phyloP scores from a whole-genome alignment of 2,797 vertebrate genomes.

The Crypturellus tataupa region DNA sequence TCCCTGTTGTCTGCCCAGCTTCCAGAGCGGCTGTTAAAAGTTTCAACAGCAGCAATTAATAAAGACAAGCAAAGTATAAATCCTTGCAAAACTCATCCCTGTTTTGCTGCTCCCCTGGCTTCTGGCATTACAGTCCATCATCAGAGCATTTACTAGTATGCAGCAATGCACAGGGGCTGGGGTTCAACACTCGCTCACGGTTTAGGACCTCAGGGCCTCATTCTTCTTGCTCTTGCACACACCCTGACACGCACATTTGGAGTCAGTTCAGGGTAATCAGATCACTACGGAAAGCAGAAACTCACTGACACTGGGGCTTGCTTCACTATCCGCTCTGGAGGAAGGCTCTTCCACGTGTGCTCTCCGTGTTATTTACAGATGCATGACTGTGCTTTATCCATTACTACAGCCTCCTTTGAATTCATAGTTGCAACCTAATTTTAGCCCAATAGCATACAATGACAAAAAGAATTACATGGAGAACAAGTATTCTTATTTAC shows the following conservation, averaged over 20 bases:
- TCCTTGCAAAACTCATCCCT: not conserved
- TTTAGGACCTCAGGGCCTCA: not conserved
- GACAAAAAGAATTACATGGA: not conserved
- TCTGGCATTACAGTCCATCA: not conserved
- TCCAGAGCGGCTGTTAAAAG: conserved; percentile 19
- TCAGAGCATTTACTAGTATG: accelerated
- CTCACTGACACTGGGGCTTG: not conserved
- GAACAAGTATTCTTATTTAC: not conserved
- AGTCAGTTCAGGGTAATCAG: not conserved
- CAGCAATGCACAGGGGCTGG: not conserved
- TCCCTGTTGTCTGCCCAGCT: not conserved
- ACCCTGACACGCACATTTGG: not conserved
- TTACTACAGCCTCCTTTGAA: not conserved
- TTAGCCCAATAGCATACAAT: not conserved
- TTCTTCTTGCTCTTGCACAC: not conserved
- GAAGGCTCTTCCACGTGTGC: accelerated
- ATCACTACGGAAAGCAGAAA: not conserved
- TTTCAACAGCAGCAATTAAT: conserved; percentile 29
- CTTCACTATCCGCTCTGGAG: not conserved
- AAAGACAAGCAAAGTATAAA: conserved; percentile 39
- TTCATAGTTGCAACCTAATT: not conserved
- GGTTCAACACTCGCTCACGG: accelerated
- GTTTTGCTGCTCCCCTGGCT: not conserved
- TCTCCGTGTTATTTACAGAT: not conserved
- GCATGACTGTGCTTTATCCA: not conserved